Conservation (phyloP, 2,888 invertebrate genomes). For the Chrysina gloriosa region DNA sequence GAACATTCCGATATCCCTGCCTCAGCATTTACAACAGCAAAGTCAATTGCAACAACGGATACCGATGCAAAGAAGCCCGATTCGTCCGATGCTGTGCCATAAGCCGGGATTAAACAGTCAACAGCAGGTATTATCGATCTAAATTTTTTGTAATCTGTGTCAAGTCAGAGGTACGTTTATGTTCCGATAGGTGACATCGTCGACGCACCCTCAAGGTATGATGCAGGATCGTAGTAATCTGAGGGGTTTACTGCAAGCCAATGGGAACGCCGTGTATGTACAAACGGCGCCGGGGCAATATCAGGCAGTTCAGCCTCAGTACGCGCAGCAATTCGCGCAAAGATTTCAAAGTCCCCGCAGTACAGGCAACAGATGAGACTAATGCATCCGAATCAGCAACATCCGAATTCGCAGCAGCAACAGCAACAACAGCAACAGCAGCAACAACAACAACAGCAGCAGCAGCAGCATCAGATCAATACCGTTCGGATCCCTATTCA, state of each 20-base stretch:
- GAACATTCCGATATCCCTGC: conserved; percentile 47
- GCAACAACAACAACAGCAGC: conserved; percentile 52
- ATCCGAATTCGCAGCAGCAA: conserved; percentile 52
- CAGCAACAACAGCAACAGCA: conserved; percentile 58
- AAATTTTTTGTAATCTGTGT: background rate
- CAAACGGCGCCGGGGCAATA: conserved; percentile 64
- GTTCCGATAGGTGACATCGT: conserved; percentile 67
- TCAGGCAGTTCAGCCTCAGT: conserved; percentile 63
- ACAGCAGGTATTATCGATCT: conserved; percentile 44
- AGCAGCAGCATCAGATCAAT: conserved; percentile 51
- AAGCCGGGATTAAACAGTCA: conserved; percentile 46
- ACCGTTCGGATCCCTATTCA: conserved; percentile 52
- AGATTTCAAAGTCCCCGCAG: conserved; percentile 53
- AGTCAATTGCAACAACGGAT: conserved; percentile 42
- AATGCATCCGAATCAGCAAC: conserved; percentile 52
- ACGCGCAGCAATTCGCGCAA: conserved; percentile 61
- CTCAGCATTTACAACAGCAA: conserved; percentile 49
- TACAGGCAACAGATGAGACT: conserved; percentile 58
- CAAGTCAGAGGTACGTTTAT: background rate
- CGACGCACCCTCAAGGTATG: conserved; percentile 71
- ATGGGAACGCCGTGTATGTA: conserved; percentile 60
- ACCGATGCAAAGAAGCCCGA: conserved; percentile 43
- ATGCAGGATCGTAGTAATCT: conserved; percentile 62
- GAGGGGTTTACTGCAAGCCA: conserved; percentile 63
- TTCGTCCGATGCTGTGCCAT: conserved; percentile 43